These are phyloP conservation scores for Aplysia californica DNA, from an alignment of 1,140 invertebrate species.

Conservation along the genomic window DNA sequence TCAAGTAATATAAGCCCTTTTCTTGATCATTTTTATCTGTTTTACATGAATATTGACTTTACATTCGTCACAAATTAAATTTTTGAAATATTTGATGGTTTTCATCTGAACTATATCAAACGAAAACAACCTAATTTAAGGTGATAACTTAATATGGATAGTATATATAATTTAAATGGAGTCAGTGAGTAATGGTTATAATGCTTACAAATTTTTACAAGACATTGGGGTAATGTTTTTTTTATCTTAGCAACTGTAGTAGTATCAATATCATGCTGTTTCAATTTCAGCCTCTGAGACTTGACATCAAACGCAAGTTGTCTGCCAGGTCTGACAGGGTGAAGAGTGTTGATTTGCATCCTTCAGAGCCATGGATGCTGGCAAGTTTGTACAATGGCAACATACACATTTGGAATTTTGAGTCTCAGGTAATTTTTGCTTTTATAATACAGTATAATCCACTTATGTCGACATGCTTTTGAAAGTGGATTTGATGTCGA, in stretches of 20 bases:
- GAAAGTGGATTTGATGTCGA: no score
- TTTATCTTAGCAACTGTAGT: not conserved
- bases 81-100: no score
- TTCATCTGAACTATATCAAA: not conserved
- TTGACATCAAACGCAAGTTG: constrained; percentile 98
- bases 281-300: constrained; percentile 80
- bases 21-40: no score
- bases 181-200: not conserved
- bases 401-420: constrained; percentile 99
- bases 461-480: no score
- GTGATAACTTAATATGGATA: not conserved
- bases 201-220: not conserved
- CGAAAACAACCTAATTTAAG: not conserved
- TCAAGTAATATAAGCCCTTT: no score
- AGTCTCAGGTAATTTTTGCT: constrained; percentile 77
- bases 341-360: constrained; percentile 98
- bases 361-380: constrained; percentile 97
- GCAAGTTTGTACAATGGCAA: constrained; percentile 98
- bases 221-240: not conserved
- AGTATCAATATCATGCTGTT: not conserved
- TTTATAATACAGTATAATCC: not conserved
- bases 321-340: constrained; percentile 97
- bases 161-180: not conserved
- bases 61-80: no score
- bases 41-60: no score